phyloP scores from a whole-genome alignment of 2,113 vertebrate species.

The Cichladusa arquata region DNA sequence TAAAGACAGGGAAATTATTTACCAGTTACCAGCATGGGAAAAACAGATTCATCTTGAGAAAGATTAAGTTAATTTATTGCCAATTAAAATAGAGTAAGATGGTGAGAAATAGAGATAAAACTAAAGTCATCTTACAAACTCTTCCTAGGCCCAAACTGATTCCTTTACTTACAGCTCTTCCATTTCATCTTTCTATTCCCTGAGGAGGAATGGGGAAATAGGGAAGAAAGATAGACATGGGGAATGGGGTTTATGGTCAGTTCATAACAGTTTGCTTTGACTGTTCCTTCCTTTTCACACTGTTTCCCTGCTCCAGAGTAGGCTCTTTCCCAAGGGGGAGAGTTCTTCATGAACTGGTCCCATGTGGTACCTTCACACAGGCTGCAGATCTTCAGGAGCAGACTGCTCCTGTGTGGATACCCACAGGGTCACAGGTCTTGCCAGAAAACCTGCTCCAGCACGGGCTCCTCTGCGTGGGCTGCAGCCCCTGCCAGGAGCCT shows the following conservation, averaged over 20 bases:
- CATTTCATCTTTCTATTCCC: neutral
- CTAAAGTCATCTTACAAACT: neutral
- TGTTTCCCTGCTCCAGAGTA: neutral
- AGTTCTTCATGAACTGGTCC: neutral
- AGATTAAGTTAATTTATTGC: neutral
- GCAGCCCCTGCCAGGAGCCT: neutral
- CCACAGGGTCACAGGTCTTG: neutral
- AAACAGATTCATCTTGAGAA: neutral
- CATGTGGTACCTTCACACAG: fast-evolving
- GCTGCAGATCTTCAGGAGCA: neutral
- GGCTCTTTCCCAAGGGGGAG: neutral
- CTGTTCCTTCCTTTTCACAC: fast-evolving
- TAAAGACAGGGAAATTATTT: neutral
- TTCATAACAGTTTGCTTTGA: neutral
- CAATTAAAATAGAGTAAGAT: neutral
- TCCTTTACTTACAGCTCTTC: neutral
- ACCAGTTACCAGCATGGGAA: neutral
- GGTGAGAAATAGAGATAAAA: neutral
- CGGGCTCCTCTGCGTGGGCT: neutral
- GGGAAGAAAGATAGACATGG: neutral
- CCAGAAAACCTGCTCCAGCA: neutral
- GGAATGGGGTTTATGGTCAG: neutral
- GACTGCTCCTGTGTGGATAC: neutral
- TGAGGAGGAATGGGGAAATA: neutral
- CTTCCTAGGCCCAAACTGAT: neutral